phyloP scores from a whole-genome alignment of 2,888 invertebrate species.

The Morpho helenor region DNA sequence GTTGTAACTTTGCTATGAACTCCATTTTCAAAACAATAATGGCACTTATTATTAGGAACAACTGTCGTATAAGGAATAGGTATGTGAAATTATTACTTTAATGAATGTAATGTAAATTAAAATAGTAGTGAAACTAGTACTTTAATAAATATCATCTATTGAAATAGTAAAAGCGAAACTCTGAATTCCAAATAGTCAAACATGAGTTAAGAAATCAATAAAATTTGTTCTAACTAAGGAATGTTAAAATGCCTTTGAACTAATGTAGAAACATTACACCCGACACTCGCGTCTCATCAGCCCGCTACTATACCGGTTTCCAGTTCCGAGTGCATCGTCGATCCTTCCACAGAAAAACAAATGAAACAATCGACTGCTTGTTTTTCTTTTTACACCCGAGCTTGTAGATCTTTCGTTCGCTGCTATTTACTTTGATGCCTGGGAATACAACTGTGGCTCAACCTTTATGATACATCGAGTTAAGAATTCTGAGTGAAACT shows the following conservation, averaged over 20 bases:
- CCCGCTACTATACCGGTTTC: constrained; percentile 69
- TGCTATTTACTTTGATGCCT: constrained; percentile 29
- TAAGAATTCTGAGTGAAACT: constrained; percentile 16
- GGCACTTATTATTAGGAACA: too few relatives aligned
- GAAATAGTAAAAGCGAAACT: too few relatives aligned
- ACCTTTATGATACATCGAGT: constrained; percentile 22
- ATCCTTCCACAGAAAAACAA: constrained; percentile 69
- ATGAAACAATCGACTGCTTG: constrained; percentile 55
- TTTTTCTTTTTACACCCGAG: constrained; percentile 47
- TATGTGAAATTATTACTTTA: neutral
- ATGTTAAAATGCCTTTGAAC: constrained; percentile 11
- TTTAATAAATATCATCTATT: too few relatives aligned
- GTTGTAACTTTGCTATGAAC: neutral
- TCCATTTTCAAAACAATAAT: too few relatives aligned
- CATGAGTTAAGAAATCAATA: neutral
- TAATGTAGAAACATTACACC: constrained; percentile 40
- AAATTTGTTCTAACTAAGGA: constrained; percentile 6
- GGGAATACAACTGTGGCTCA: constrained; percentile 21
- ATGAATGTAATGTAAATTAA: too few relatives aligned
- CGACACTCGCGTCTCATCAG: constrained; percentile 41
- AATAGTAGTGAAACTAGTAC: too few relatives aligned
- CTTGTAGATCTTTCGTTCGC: constrained; percentile 42
- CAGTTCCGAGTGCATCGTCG: constrained; percentile 65
- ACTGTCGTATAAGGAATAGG: neutral
- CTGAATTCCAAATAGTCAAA: neutral